phyloP scores from a whole-genome alignment of 1,140 invertebrate genomes.

The Diuraphis noxia region DNA sequence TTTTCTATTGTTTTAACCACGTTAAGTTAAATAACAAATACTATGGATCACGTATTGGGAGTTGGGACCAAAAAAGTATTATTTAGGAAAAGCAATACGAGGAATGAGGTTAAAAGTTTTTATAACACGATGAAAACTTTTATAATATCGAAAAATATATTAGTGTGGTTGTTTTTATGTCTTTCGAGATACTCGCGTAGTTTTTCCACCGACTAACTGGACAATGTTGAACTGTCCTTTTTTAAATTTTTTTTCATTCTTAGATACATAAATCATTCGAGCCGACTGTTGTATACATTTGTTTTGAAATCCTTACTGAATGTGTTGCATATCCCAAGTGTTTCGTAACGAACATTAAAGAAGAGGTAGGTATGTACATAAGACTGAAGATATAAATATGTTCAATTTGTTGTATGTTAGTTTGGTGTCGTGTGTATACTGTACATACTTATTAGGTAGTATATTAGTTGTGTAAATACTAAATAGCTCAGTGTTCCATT shows the following conservation, averaged over 20 bases:
- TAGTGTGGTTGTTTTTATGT: neutral
- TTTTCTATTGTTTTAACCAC: neutral
- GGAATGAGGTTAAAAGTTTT: neutral
- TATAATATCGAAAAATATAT: slow-evolving; percentile 40
- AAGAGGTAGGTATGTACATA: neutral
- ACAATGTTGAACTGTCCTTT: neutral
- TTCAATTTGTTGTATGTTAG: neutral
- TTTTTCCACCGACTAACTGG: neutral
- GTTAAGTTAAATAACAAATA: neutral
- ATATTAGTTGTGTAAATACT: neutral
- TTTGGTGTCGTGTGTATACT: neutral
- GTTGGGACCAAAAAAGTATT: neutral
- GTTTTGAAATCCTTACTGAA: neutral
- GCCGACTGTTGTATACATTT: neutral
- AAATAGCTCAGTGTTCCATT: neutral
- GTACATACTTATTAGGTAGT: neutral
- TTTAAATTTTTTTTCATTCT: neutral
- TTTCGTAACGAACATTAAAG: neutral
- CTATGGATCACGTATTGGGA: neutral
- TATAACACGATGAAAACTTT: slow-evolving; percentile 27
- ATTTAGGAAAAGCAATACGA: neutral
- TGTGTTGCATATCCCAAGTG: neutral
- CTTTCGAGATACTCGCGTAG: neutral
- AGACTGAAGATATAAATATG: neutral
- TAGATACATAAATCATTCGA: neutral